A percentile compares a stretch with the other conserved stretches of the same genome.
phyloP scores from a whole-genome alignment of 2,888 invertebrate genomes.

The Agriotes lineatus region DNA sequence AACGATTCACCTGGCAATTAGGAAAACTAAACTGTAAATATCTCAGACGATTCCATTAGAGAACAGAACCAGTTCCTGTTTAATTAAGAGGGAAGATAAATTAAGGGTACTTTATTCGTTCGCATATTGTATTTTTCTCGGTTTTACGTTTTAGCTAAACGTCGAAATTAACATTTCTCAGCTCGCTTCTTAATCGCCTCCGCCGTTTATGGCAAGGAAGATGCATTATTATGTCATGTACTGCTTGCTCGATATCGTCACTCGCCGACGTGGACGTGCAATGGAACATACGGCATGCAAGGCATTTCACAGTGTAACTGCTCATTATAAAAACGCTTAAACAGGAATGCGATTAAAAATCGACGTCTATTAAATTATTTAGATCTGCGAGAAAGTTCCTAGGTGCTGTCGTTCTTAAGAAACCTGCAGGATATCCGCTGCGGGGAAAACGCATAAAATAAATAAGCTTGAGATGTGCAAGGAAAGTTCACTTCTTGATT shows the following conservation, averaged over 20 bases:
- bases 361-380: slow-evolving; percentile 21
- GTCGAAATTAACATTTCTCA: neutral
- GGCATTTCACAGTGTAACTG: neutral
- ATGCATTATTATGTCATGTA: neutral
- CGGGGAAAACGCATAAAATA: neutral
- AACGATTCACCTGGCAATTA: neutral
- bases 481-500: slow-evolving; percentile 10
- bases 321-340: slow-evolving; percentile 6
- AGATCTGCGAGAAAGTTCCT: slow-evolving; percentile 29
- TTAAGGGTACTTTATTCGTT: neutral
- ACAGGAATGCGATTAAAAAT: slow-evolving; percentile 16
- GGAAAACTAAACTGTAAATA: neutral
- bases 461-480: neutral
- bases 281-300: slow-evolving; percentile 29
- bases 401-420: too few species aligned
- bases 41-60: neutral
- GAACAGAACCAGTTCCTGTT: neutral
- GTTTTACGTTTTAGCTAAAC: neutral
- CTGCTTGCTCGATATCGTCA: neutral
- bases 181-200: neutral
- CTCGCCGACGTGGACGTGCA: slow-evolving; percentile 4
- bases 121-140: neutral
- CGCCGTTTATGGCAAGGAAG: too few species aligned
- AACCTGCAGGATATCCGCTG: slow-evolving; percentile 14
- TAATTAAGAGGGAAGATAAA: neutral